Evolutionary conservation across 2,113 vertebrate genomes (phyloP), one percentile per base, ranked within the genome.

Genomic region (Pygoscelis adeliae): DNA sequence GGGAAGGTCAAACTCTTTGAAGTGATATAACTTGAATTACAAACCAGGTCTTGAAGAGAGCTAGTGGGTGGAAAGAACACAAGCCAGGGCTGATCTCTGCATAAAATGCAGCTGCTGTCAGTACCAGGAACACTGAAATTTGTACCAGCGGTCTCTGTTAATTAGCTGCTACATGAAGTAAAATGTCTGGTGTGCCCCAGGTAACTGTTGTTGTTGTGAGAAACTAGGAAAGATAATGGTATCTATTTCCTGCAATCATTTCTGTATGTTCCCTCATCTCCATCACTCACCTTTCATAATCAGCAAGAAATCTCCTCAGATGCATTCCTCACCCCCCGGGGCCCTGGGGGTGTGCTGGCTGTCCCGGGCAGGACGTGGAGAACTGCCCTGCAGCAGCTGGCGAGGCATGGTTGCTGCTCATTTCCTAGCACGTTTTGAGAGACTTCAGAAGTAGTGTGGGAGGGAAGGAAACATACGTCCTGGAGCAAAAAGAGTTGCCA

Each of bases 191-290:
- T 93, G 72, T 92, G 91, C 78, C 94, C 44, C 95, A 96, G 96
- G 95, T 97, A 97, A 94, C 84, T 82, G 63, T 70, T 79, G 77
- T 32, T 89, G 89, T 83, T 97, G 91, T 76, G 93, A 96, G 81
- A 96, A 97, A 69, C 89, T 53, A 14, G 66, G 58, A 87, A 91
- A 94, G 89, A 96, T 92, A 97, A 96, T 73, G 79, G 32, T 92
- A 94, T 93, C 97, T 84, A 83, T 89, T 98, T 98, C 97, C 97
- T 97, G 92, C 85, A 95, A 52, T 97, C 78, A 11, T 90, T 96
- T 93, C 86, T 90, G 65, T 38, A 74, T 55, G 79, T 80, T 92
- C 50, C 82, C 69, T 92, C 76, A 12, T 93, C 92, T 95, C 93
- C 87, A 94, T 97, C 95, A 89, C 67, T 97, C 96, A 97, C 89